Percentiles rank a stretch among this genome's conserved stretches.
Evolutionary conservation across 2,113 vertebrate genomes (phyloP).

Genomic region (Urocitellus parryii): DNA sequence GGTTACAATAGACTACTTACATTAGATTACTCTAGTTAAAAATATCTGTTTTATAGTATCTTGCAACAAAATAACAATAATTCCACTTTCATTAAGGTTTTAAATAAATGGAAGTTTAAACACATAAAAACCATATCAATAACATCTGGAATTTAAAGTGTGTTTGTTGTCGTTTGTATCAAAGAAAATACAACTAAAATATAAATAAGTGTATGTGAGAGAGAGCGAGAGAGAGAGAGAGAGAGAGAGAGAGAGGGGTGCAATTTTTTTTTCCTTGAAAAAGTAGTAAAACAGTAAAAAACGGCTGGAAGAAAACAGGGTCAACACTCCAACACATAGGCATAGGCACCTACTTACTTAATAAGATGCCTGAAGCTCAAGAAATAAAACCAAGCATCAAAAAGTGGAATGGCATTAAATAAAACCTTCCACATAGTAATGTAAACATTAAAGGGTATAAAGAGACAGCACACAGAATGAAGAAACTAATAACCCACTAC

Average conservation of each 20-base stretch:
- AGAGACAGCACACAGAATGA: too few species aligned
- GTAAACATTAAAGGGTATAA: too few species aligned
- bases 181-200: neutral
- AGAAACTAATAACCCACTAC: too few species aligned
- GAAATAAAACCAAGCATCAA: too few species aligned
- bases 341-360: too few species aligned
- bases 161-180: neutral
- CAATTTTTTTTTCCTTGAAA: neutral
- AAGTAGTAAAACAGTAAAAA: too few species aligned
- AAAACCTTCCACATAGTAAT: too few species aligned
- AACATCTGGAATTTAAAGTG: neutral
- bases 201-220: neutral
- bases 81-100: neutral
- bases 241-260: accelerated
- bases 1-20: neutral
- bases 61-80: neutral
- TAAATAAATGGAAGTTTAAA: neutral
- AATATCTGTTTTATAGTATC: conserved; percentile 20
- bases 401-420: too few species aligned
- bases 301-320: too few species aligned
- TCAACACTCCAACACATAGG: too few species aligned
- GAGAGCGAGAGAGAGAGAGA: neutral
- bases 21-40: neutral
- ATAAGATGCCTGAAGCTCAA: too few species aligned
- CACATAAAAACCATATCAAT: neutral